These are phyloP conservation scores for Panthera tigris DNA, from an alignment of 2,113 vertebrate species.

Conservation along the genomic window DNA sequence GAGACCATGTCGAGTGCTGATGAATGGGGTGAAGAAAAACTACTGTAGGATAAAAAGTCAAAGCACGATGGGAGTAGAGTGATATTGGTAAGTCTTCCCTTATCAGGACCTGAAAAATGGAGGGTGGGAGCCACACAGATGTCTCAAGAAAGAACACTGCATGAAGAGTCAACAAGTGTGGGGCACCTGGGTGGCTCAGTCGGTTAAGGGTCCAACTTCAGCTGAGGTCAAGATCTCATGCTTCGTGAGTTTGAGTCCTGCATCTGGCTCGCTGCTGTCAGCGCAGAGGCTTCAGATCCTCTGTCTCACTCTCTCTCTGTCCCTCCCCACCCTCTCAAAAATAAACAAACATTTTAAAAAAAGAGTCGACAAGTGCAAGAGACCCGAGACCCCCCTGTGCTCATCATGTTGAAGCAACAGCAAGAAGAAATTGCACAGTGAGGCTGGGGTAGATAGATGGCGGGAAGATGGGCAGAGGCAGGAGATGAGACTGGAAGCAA, in stretches of 20 bases:
- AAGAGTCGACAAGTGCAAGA: not conserved
- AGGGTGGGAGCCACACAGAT: not conserved
- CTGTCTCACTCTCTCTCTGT: no score
- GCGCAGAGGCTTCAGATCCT: no score
- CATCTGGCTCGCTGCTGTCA: no score
- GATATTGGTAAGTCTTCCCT: not conserved
- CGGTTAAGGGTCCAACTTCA: no score
- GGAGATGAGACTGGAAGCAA: not conserved
- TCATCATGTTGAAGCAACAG: not conserved
- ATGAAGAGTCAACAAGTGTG: not conserved
- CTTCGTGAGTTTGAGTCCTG: no score
- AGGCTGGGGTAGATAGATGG: not conserved
- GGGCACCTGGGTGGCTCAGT: no score
- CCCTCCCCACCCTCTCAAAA: no score
- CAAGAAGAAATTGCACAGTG: not conserved
- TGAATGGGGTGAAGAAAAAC: not conserved
- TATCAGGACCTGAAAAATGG: not conserved
- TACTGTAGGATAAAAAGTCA: not conserved
- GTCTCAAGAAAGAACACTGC: not conserved
- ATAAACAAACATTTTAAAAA: no score
- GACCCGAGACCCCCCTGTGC: not conserved
- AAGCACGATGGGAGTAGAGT: not conserved
- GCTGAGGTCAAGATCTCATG: no score
- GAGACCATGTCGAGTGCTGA: not conserved
- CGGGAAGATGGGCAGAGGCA: no score